Evolutionary conservation across 1,140 invertebrate genomes (phyloP).

Genomic region (Aphaenogaster ashmeadi): DNA sequence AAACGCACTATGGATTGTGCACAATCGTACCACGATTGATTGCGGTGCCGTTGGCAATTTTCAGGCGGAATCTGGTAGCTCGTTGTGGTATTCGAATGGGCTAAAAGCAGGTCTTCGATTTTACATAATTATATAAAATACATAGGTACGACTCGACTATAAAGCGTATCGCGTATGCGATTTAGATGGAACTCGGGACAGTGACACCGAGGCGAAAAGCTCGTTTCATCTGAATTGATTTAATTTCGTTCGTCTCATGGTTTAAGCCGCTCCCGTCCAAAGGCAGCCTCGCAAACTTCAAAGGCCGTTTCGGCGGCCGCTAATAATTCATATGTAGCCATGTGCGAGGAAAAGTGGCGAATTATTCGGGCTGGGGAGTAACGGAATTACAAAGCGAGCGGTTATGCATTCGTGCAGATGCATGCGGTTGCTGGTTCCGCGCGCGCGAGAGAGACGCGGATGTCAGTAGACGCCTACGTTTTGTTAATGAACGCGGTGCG

Average conservation of each 20-base stretch:
- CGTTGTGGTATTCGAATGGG: neutral
- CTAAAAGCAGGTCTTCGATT: neutral
- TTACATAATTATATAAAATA: neutral
- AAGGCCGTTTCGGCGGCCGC: slow-evolving; percentile 56
- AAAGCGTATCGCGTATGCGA: neutral
- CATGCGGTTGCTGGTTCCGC: slow-evolving; percentile 22
- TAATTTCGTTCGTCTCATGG: slow-evolving; percentile 32
- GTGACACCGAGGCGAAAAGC: neutral
- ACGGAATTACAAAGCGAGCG: slow-evolving; percentile 66
- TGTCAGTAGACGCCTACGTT: slow-evolving; percentile 50
- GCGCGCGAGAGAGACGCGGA: neutral
- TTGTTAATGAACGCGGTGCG: slow-evolving; percentile 45
- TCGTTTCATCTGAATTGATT: slow-evolving; percentile 33
- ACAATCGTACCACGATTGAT: slow-evolving; percentile 9
- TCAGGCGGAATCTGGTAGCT: neutral
- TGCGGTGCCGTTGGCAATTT: slow-evolving; percentile 28
- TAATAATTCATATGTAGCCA: slow-evolving; percentile 66
- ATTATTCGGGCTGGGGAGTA: slow-evolving; percentile 51
- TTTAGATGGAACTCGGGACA: neutral
- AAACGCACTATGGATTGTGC: neutral
- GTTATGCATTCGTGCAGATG: slow-evolving; percentile 35
- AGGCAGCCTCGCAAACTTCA: slow-evolving; percentile 44
- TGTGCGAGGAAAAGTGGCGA: slow-evolving; percentile 58
- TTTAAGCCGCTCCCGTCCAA: neutral
- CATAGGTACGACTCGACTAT: neutral